Evolutionary conservation across 2,888 invertebrate genomes (phyloP).

Genomic region (Drosophila rellima): DNA sequence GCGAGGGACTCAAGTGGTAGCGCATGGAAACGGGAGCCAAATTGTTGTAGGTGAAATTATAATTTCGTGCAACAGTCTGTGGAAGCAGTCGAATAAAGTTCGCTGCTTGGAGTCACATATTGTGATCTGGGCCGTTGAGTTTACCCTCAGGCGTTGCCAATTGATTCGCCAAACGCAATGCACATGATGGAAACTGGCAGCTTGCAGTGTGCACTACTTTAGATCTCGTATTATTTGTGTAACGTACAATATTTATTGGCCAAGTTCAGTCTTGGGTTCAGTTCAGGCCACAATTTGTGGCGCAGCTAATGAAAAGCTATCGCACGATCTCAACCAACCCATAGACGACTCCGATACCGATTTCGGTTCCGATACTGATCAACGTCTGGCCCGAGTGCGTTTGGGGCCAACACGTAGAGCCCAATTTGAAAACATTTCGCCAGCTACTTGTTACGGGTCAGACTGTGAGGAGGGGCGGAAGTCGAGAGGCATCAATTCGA

Average conservation of each 20-base stretch:
- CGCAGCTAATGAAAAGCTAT: constrained; percentile 77
- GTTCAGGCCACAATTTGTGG: constrained; percentile 70
- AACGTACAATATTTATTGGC: constrained; percentile 29
- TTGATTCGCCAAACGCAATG: constrained; percentile 75
- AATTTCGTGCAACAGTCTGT: constrained; percentile 65
- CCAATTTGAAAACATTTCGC: constrained; percentile 74
- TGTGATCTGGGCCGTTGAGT: constrained; percentile 36
- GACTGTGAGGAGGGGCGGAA: constrained; percentile 17
- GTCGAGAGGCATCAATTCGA: constrained; percentile 51
- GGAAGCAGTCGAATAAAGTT: constrained; percentile 15
- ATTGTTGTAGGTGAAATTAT: constrained; percentile 81
- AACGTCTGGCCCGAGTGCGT: constrained; percentile 56
- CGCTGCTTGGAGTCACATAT: constrained; percentile 57
- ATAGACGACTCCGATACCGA: constrained; percentile 22
- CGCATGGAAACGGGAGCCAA: constrained; percentile 72
- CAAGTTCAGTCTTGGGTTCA: constrained; percentile 67
- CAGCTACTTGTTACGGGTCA: constrained; percentile 79
- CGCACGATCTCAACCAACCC: constrained; percentile 68
- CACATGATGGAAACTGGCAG: constrained; percentile 58
- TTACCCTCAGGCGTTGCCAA: constrained; percentile 68
- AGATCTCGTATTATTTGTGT: constrained; percentile 47
- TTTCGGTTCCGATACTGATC: constrained; percentile 26
- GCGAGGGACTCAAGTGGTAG: neutral
- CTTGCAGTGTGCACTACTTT: constrained; percentile 64
- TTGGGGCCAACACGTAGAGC: constrained; percentile 75